Evolutionary conservation across 2,113 vertebrate genomes (phyloP), one percentile per base, ranked within the genome.

Genomic region (Picathartes gymnocephalus): DNA sequence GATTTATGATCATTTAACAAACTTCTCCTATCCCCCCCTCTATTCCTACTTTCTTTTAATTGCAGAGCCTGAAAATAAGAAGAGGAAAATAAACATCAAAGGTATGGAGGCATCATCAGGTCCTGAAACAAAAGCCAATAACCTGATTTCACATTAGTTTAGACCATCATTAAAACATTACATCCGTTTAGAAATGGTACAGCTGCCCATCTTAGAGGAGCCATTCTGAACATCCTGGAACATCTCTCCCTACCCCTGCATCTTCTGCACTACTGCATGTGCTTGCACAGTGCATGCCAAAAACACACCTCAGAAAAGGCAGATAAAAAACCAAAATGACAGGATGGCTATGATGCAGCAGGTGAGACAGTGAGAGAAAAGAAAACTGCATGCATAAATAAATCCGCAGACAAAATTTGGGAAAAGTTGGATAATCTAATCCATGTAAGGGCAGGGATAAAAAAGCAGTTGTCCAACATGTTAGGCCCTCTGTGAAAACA

Each of bases 401-500:
- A 8, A 60, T 51, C 15, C 51, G 61, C 20, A n/a, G 47, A 24
- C 2, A 30, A 73, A 51, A 13, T 77, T 23, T 1, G 0, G 7
- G 30, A 47, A 31, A 9, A 64, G 28, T 19, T 40, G 30, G 6
- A 7, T 45, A 39, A 80, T 78, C 8, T 30, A n/a, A 78, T 31
- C 12, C 37, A 22, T 33, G 7, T 28, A 70, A 77, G 2, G 13
- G 14, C 11, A 58, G 31, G 18, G 22, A 47, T 13, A 44, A 51
- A 56, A 10, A 14, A 27, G 1, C 21, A 44, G 20, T 13, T 64
- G 19, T 57, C 40, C 25, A 53, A 54, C 1, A 58, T 23, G 65
- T 22, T 30, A 54, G 8, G 11, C 2, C 4, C 4, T 2, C 6
- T 11, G 6, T 7, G 3, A 6, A 15, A 13, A 27, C 62, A 27